Evolutionary conservation across 2,797 vertebrate species (phyloP).

Genomic region (Fistularia tabacaria): DNA sequence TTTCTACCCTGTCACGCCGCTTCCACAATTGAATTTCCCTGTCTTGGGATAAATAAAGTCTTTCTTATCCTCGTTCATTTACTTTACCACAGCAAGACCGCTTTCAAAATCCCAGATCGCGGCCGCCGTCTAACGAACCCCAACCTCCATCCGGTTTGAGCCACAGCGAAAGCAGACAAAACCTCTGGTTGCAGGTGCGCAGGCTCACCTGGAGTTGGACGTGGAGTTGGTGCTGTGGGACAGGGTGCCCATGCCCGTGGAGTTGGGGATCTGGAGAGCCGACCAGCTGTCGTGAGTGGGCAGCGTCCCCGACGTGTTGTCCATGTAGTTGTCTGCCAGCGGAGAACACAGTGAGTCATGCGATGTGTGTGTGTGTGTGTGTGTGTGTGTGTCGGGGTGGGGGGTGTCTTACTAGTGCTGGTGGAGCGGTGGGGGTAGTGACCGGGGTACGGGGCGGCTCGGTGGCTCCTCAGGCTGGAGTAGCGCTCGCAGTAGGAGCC

Average conservation of each 20-base stretch:
- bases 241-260: constrained; percentile 74
- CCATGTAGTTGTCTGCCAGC: constrained; percentile 77
- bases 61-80: too few relatives aligned
- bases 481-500: constrained; percentile 81
- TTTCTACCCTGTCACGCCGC: too few relatives aligned
- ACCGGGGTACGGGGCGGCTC: constrained; percentile 75
- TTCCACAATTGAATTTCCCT: too few relatives aligned
- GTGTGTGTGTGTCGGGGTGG: too few relatives aligned
- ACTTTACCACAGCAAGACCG: too few relatives aligned
- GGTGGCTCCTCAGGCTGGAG: constrained; percentile 74
- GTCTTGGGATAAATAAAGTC: too few relatives aligned
- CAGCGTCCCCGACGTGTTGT: constrained; percentile 70
- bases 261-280: constrained; percentile 77
- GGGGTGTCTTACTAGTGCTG: constrained; percentile 64
- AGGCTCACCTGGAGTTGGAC: constrained; percentile 73
- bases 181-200: background rate
- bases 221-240: constrained; percentile 76
- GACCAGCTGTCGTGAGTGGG: constrained; percentile 79
- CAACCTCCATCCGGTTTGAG: too few relatives aligned
- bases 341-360: background rate
- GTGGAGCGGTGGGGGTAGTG: constrained; percentile 77
- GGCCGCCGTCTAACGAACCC: too few relatives aligned
- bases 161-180: too few relatives aligned
- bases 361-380: background rate
- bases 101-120: too few relatives aligned